phyloP scores from a whole-genome alignment of 2,888 invertebrate genomes.

The Coleophora deauratella region DNA sequence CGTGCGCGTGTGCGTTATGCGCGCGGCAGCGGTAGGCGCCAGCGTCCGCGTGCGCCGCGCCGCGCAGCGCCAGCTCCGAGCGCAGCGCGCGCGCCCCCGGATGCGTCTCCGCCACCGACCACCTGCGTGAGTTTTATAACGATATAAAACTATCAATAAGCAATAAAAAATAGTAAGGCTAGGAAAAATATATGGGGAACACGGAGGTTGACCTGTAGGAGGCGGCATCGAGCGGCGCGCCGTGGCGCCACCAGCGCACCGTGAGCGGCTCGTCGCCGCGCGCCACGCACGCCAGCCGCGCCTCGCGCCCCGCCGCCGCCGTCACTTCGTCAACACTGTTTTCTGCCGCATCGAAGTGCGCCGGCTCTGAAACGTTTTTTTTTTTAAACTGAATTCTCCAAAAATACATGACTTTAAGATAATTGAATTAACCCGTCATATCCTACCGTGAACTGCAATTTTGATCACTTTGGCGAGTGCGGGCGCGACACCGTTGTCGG shows the following conservation, averaged over 20 bases:
- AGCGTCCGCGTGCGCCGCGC: slow-evolving; percentile 79
- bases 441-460: slow-evolving; percentile 85
- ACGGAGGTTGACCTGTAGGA: slow-evolving; percentile 61
- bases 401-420: too few relatives aligned
- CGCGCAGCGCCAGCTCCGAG: slow-evolving; percentile 77
- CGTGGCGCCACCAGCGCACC: slow-evolving; percentile 83
- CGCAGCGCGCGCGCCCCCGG: slow-evolving; percentile 78
- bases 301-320: slow-evolving; percentile 69
- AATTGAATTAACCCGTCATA: too few relatives aligned
- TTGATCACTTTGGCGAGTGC: slow-evolving; percentile 86
- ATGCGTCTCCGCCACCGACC: slow-evolving; percentile 79
- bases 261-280: slow-evolving; percentile 87
- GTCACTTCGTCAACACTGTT: slow-evolving; percentile 75
- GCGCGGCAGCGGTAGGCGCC: slow-evolving; percentile 82
- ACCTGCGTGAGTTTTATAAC: too few relatives aligned
- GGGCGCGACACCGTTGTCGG: slow-evolving; percentile 87
- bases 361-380: slow-evolving; percentile 73
- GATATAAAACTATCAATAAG: too few relatives aligned
- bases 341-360: slow-evolving; percentile 78
- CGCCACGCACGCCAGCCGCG: slow-evolving; percentile 81
- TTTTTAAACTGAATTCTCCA: too few relatives aligned
- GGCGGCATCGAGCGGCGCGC: slow-evolving; percentile 77
- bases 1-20: slow-evolving; percentile 79
- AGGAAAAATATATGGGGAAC: too few relatives aligned
- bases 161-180: too few relatives aligned